A percentile compares a stretch with the other conserved stretches of the same genome.
These are phyloP conservation scores for Bursaphelenchus okinawaensis DNA, from an alignment of 2,888 invertebrate genomes.

Conservation along the genomic window DNA sequence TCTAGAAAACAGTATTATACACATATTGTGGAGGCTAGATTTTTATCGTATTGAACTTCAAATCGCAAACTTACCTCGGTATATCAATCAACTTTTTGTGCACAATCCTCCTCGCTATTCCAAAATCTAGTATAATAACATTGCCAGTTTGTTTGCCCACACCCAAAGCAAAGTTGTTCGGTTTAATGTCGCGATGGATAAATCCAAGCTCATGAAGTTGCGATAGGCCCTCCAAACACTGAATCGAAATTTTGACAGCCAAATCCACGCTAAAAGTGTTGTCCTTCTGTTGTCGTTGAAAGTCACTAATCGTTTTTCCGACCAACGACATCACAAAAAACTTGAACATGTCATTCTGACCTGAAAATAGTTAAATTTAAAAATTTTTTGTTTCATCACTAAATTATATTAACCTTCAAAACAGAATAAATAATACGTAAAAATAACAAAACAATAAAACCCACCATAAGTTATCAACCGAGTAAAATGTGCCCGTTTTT, in stretches of 20 bases:
- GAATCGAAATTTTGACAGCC: neutral
- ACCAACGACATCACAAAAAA: conserved; percentile 9
- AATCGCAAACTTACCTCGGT: neutral
- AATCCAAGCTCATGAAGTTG: neutral
- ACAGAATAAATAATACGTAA: too few species aligned
- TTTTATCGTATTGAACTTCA: too few species aligned
- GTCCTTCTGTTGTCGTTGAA: neutral
- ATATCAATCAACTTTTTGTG: neutral
- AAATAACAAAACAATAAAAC: too few species aligned
- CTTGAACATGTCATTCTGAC: neutral
- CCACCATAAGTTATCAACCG: neutral
- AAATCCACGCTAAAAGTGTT: neutral
- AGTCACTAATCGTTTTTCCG: neutral
- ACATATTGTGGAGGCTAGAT: neutral
- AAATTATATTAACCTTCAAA: too few species aligned
- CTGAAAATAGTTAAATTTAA: neutral
- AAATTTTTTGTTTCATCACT: neutral
- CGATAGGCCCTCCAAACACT: neutral
- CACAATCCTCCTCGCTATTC: neutral
- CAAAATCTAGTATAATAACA: neutral
- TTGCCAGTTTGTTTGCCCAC: neutral
- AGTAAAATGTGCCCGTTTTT: neutral
- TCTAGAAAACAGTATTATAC: too few species aligned
- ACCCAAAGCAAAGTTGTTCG: neutral
- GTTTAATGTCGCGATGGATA: neutral